phyloP scores from a whole-genome alignment of 2,113 vertebrate genomes.

The Sakesphorus luctuosus region DNA sequence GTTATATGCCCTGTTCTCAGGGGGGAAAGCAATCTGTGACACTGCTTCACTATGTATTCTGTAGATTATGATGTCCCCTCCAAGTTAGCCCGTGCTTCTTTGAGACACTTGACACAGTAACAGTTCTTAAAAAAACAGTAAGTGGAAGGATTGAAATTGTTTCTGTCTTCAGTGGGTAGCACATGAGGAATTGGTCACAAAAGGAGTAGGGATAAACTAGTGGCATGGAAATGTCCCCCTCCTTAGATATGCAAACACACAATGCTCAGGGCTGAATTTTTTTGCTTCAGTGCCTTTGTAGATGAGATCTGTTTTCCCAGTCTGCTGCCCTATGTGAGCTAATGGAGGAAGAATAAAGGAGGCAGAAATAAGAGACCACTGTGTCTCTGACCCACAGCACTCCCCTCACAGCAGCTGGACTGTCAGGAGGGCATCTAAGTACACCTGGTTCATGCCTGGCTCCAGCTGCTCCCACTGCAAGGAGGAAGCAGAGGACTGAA shows the following conservation, averaged over 20 bases:
- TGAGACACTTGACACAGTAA: accelerated
- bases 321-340: background rate
- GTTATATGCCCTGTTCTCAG: background rate
- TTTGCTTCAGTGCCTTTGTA: background rate
- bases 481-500: background rate
- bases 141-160: background rate
- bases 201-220: background rate
- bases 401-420: background rate
- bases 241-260: background rate
- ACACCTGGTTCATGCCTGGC: background rate
- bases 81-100: background rate
- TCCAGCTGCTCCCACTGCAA: background rate
- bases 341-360: background rate
- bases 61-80: background rate
- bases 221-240: background rate
- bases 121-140: background rate
- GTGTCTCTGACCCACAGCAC: background rate
- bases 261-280: background rate
- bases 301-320: background rate
- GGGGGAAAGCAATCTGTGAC: background rate
- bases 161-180: background rate
- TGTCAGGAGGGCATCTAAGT: background rate
- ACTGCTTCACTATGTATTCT: background rate
- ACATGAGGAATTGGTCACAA: background rate
- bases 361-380: background rate